Evolutionary conservation across 2,797 vertebrate species (phyloP), one percentile per base, ranked within the genome.

Genomic region (Ceyx erithaca): DNA sequence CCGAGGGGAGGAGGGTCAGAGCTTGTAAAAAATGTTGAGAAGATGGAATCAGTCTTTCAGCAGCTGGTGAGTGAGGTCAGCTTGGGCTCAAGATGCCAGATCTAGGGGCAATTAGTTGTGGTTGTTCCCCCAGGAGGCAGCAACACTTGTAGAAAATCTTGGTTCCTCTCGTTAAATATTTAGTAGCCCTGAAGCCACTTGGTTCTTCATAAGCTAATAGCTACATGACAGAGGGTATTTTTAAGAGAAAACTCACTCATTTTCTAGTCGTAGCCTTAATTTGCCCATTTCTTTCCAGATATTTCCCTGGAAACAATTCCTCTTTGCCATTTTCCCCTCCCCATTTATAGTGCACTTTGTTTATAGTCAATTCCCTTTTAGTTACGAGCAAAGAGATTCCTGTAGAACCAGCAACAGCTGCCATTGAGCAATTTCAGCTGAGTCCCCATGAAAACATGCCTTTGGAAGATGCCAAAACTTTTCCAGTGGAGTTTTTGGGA

Each of bases 321-420:
- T 80, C 62, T 66, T 51, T 22, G 14, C 61, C 18, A 12, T 63
- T 73, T 82, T 85, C 83, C 61, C 12, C 67, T 46, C 83, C 55
- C 20, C 33, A 12, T 91, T 96, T 81, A 63, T 69, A 59, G 46
- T 69, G 59, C 61, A 30, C 45, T 92, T 92, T 75, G 46, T 93
- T 96, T 93, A 83, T 88, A 90, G 86, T 81, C 89, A 92, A 93
- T 96, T 95, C 95, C 85, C 75, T 94, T 96, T 92, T 76, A 90
- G 62, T 95, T 95, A 90, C 37, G 80, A 92, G 81, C 66, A 80
- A 72, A 89, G 68, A 91, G 59, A 72, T 73, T 89, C 35, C 20
- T 37, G 76, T 89, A 71, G 80, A 95, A 79, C 57, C 69, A 87
- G 89, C 85, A 90, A 72, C 77, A 94, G 85, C 88, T 94, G 84